Base-by-base conservation (phyloP, 2,888 invertebrate genomes). In the Zaprionus obscuricornis region DNA sequence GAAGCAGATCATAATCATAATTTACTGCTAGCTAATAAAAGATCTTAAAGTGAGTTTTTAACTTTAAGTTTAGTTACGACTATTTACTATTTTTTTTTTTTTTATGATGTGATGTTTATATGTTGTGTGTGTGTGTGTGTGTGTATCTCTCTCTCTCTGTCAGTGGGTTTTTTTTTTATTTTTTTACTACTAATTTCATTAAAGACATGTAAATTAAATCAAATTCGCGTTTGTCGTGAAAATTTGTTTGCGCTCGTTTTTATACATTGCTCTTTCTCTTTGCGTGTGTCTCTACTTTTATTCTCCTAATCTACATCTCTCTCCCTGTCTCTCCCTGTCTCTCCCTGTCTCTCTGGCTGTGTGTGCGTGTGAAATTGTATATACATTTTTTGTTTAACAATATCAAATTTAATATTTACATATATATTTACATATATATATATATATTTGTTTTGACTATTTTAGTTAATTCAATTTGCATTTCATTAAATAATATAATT, bases 171-270 rank as follows among this genome's bases (percentile, higher is more conserved):
- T 11, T 39, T 16, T 45, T 11, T 33, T 8, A 39, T 65, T 47
- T 60, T 59, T 45, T 68, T 71, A 56, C 52, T 60, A 66, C 78
- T 78, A 85, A 78, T 82, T 77, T 85, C 68, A 85, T 78, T 85
- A 85, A 85, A 82, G 77, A 81, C 60, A 74, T 84, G 77, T 81
- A 85, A 82, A 78, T 78, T 82, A 78, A 85, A 78, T 84, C 60
- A 78, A 78, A 77, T 85, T 66, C 55, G 78, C 84, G 70, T 55
- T 22, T 65, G 56, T 68, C 62, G 68, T 65, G 65, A 75, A 74
- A 59, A 68, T 75, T 74, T 4, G 57, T 65, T 69, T 60, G 65
- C 31, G 59, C 71, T 68, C 70, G 65, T 58, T 64, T 45, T 34
- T 27, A 4, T 17, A 7, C 22, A 8, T 47, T 36, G 22, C 10